Evolutionary conservation across 2,888 invertebrate genomes (phyloP), one percentile per base, ranked within the genome.

Genomic region (Drosophila koepferae): DNA sequence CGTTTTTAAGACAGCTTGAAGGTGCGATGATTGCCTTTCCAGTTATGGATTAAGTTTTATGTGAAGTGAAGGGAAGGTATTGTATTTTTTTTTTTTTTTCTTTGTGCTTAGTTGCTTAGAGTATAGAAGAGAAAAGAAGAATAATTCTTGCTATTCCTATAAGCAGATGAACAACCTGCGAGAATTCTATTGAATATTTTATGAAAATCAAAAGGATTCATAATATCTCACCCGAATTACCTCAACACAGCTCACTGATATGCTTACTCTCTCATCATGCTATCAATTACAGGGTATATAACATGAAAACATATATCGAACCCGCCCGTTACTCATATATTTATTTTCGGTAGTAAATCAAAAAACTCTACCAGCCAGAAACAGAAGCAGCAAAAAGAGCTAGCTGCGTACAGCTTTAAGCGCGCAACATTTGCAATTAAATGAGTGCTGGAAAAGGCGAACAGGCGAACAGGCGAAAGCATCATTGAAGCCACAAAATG

Each of bases 391-490:
- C 43, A 56, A 34, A 43, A 41, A 65, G 64, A 63, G 23, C 41
- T 20, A 31, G 23, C 16, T 51, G 9, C 54, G 14, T 48, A 28
- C 44, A 31, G 59, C 69, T 81, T 82, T 71, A 75, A 75, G 68
- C 34, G 18, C 70, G 61, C 60, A 65, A 55, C 69, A 70, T 84
- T 80, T 72, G 76, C 80, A 82, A 80, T 74, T 78, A 77, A 80
- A 80, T 77, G 70, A 64, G 61, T 53, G 60, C 20, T 49, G 60
- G 62, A 55, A 70, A 62, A 60, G 49, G 28, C 28, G 12, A 3
- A 28, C 23, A 23, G 53, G 23, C 18, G 16, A n/a, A n/a, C n/a
- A n/a, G 46, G 14, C 48, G 56, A 67, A 72, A 65, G 28, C 40
- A 9, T 10, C 38, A 20, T 4, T 10, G 12, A 55, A 48, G 48